A percentile compares a stretch with the other conserved stretches of the same genome.
Evolutionary conservation across 2,888 invertebrate species (phyloP).

Genomic region (Xestia xanthographa): DNA sequence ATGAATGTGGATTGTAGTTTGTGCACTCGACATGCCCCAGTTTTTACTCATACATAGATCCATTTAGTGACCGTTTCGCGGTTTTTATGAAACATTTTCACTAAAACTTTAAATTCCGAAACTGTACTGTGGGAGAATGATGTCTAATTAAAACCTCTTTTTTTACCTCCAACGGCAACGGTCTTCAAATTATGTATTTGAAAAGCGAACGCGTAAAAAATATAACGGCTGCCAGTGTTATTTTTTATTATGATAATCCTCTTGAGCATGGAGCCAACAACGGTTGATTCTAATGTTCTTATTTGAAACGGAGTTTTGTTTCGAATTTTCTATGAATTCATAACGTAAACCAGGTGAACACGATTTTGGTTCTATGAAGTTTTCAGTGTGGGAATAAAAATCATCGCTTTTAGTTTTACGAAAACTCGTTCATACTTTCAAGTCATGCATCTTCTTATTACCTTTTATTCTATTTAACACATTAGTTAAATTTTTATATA

Average conservation of each 20-base stretch:
- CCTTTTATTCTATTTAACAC: no score
- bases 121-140: constrained; percentile 48
- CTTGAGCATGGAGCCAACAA: constrained; percentile 33
- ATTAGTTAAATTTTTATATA: no score
- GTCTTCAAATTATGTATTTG: constrained; percentile 31
- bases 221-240: constrained; percentile 35
- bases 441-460: not conserved
- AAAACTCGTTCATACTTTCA: constrained; percentile 6
- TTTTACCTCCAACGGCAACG: constrained; percentile 33
- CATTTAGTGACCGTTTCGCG: constrained; percentile 39
- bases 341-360: not conserved
- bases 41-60: constrained; percentile 56
- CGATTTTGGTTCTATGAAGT: not conserved
- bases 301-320: constrained; percentile 37
- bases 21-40: constrained; percentile 61
- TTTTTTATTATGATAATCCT: constrained; percentile 46
- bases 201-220: constrained; percentile 55
- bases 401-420: not conserved
- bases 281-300: constrained; percentile 53
- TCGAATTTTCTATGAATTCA: constrained; percentile 36
- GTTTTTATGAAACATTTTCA: constrained; percentile 32
- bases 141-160: constrained; percentile 35
- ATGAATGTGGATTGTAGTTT: constrained; percentile 57
- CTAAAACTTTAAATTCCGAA: constrained; percentile 38
- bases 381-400: not conserved